Evolutionary conservation across 2,797 vertebrate genomes (phyloP).

Genomic region (Labeo calbasu): DNA sequence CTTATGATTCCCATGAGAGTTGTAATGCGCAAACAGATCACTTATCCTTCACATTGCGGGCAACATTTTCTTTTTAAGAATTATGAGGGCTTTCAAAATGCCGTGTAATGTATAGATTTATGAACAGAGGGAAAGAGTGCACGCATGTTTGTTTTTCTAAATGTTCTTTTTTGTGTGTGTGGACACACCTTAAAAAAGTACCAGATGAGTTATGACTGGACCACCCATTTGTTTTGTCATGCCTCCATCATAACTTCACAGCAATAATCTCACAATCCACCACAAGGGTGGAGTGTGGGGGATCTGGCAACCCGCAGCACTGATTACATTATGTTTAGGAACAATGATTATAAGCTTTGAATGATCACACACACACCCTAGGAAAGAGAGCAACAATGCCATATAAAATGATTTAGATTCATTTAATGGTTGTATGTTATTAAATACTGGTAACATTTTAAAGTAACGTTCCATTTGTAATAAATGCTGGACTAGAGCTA

Average conservation of each 20-base stretch:
- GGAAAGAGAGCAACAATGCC: not conserved
- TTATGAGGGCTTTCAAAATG: not conserved
- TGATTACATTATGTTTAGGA: slow-evolving; percentile 4
- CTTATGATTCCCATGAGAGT: not conserved
- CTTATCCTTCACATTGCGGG: not conserved
- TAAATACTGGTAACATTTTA: not conserved
- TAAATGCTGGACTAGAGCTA: not conserved
- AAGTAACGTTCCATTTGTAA: not conserved
- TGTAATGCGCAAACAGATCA: not conserved
- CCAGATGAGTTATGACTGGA: slow-evolving; percentile 4
- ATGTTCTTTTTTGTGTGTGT: not conserved
- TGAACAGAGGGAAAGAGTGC: not conserved
- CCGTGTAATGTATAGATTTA: not conserved
- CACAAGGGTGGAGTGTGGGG: not conserved
- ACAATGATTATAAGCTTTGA: slow-evolving; percentile 29
- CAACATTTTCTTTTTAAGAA: not conserved
- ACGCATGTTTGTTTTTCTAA: slow-evolving; percentile 10
- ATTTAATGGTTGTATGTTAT: not conserved
- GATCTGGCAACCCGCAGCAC: slow-evolving; percentile 40
- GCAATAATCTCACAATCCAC: not conserved
- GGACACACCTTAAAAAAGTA: not conserved
- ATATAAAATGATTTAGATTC: not conserved
- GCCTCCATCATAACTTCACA: not conserved
- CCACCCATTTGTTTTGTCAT: slow-evolving; percentile 22
- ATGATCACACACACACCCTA: not conserved